Evolutionary conservation across 2,797 vertebrate genomes (phyloP).

Genomic region (Acanthis flammea): DNA sequence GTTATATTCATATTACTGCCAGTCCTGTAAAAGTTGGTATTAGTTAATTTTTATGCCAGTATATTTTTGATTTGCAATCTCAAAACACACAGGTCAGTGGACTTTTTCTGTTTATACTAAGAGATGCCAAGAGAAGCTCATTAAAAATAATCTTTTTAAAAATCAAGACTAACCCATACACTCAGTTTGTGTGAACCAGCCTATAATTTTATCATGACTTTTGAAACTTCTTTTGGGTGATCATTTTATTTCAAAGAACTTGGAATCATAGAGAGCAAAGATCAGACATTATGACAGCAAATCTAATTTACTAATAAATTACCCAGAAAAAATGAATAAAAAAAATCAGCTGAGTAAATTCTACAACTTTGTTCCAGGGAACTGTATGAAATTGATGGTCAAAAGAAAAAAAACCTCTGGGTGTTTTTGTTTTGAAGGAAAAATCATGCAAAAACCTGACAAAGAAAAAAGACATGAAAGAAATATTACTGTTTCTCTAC

Average conservation of each 20-base stretch:
- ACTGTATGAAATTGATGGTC: neutral
- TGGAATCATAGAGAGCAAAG: neutral
- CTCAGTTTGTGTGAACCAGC: neutral
- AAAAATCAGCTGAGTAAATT: neutral
- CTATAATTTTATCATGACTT: neutral
- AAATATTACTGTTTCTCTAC: neutral
- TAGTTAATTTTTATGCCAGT: neutral
- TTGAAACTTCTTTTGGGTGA: neutral
- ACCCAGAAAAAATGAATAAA: neutral
- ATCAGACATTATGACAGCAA: neutral
- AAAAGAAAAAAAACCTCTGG: neutral
- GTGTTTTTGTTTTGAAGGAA: neutral
- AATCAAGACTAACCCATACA: neutral
- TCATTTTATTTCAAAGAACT: neutral
- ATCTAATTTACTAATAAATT: conserved; percentile 30
- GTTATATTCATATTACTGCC: neutral
- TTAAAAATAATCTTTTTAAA: neutral
- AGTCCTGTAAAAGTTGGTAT: neutral
- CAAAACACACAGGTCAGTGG: neutral
- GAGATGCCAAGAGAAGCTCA: neutral
- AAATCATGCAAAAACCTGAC: neutral
- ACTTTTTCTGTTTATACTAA: neutral
- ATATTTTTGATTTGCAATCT: neutral
- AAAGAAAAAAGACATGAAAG: neutral
- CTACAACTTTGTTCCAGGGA: neutral